phyloP scores from a whole-genome alignment of 2,888 invertebrate species.

The Ischnura elegans region DNA sequence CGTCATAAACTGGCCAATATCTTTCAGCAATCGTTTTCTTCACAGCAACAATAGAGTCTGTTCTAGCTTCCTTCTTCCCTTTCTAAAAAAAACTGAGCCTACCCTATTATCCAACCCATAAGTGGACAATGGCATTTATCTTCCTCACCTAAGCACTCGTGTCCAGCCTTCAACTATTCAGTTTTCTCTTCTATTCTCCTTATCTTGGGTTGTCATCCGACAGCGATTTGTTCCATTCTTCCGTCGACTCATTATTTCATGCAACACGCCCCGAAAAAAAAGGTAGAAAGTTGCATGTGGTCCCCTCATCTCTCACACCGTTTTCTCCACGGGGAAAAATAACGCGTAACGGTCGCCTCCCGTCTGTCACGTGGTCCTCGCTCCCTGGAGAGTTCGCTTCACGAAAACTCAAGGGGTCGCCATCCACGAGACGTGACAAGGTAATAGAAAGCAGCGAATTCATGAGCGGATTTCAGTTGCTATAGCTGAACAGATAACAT shows the following conservation, averaged over 20 bases:
- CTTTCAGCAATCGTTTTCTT: background rate
- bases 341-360: background rate
- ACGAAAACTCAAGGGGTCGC: background rate
- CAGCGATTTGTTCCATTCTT: constrained; percentile 36
- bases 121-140: constrained; percentile 27
- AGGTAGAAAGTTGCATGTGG: constrained; percentile 29
- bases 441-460: background rate
- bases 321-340: background rate
- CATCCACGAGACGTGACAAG: background rate
- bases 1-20: background rate
- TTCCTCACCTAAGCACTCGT: constrained; percentile 13
- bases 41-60: too few species aligned
- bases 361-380: background rate
- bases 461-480: background rate
- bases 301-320: background rate
- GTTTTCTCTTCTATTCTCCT: constrained; percentile 7
- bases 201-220: constrained; percentile 24
- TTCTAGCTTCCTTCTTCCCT: background rate
- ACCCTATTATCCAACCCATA: constrained; percentile 6
- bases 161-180: constrained; percentile 26
- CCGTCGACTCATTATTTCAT: constrained; percentile 28
- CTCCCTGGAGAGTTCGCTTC: background rate
- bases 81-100: background rate
- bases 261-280: constrained; percentile 11
- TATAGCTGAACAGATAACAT: too few species aligned